phyloP scores from a whole-genome alignment of 2,113 vertebrate species.

The Clupea harengus region DNA sequence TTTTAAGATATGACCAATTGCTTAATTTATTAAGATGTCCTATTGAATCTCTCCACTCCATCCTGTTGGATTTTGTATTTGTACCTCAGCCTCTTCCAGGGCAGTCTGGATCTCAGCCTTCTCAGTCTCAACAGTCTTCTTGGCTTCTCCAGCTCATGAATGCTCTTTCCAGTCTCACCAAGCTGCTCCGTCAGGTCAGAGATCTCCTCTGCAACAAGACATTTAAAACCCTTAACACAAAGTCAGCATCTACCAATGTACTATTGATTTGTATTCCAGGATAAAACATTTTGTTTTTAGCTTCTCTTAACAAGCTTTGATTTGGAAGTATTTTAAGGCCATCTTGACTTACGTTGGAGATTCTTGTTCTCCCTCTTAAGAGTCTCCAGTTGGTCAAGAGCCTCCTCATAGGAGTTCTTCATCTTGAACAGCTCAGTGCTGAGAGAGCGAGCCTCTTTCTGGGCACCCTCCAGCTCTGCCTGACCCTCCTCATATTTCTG shows the following conservation, averaged over 20 bases:
- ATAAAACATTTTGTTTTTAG: no score
- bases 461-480: slow-evolving; percentile 6
- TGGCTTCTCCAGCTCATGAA: no score
- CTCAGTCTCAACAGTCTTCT: no score
- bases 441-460: slow-evolving; percentile 65
- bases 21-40: no score
- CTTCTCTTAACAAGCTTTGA: neutral
- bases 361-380: slow-evolving; percentile 13
- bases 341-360: neutral
- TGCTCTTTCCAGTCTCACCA: neutral
- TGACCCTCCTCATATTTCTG: slow-evolving; percentile 8
- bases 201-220: neutral
- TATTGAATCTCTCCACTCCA: no score
- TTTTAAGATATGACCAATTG: no score
- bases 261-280: no score
- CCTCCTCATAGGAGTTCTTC: slow-evolving; percentile 73
- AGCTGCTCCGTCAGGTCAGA: slow-evolving; percentile 3
- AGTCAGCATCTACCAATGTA: no score
- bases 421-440: slow-evolving; percentile 70
- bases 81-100: no score
- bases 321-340: neutral
- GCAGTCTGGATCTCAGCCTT: no score
- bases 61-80: no score
- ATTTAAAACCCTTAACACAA: no score
- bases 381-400: slow-evolving; percentile 71